Base-by-base conservation (phyloP, 1,140 invertebrate species). In the Papilio dardanus region DNA sequence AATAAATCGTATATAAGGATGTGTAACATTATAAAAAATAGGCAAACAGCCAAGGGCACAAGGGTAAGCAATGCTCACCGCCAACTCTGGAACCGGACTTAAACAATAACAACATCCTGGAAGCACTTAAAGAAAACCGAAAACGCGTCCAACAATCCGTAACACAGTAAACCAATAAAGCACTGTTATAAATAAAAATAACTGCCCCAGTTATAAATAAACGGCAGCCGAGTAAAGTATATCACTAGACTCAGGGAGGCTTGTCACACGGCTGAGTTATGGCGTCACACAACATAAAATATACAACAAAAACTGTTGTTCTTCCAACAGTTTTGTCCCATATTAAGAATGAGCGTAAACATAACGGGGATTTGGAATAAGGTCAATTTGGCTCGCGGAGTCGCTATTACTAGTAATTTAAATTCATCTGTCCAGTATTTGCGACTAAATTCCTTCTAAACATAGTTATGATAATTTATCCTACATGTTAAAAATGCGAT, bases 281-380 rank as follows among this genome's bases (percentile, higher is more conserved):
- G 80, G 86, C 88, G 91, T 92, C 89, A 92, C 89, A 92, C 83
- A 84, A 91, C 89, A 92, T 92, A 92, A 92, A 92, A 91, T 93
- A 90, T 92, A 89, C 86, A 89, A 87, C 88, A 91, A 90, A 88
- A 91, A 93, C 89, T 93, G 89, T 93, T 92, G 88, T 89, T 88
- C 84, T 85, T 90, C 88, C 90, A 93, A 91, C 90, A 90, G 89
- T 92, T 93, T 90, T 93, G 90, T 82, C 86, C 87, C 89, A 93
- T 91, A 92, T 92, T 92, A 91, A 90, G 86, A 92, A 89, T 89
- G 89, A 90, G 86, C 88, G 83, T 86, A 89, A 88, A 89, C 89
- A 91, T 86, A 92, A 90, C 87, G 88, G 83, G 86, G 83, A 90
- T 91, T 92, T 87, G 86, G 89, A 85, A 86, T 78, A 86, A 71